Percentiles rank a stretch among this genome's conserved stretches.
Conservation (phyloP, 2,797 vertebrate genomes). For the Lagodon rhomboides region DNA sequence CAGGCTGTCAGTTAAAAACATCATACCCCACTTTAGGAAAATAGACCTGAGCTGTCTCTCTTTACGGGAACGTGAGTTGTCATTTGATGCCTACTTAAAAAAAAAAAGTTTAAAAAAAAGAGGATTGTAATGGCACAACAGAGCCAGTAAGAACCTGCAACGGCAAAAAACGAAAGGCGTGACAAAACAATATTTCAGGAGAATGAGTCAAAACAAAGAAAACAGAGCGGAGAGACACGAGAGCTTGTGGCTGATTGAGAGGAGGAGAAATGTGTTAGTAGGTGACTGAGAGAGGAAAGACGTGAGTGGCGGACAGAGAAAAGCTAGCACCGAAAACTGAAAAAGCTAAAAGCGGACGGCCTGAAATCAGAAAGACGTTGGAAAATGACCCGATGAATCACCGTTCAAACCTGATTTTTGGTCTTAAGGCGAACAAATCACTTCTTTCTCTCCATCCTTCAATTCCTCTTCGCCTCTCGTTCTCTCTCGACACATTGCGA, state of each 20-base stretch:
- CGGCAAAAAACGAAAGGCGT: slow-evolving; percentile 16
- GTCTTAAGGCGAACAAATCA: not conserved
- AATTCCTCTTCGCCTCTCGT: not conserved
- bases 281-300: slow-evolving; percentile 5
- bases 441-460: not conserved
- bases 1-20: slow-evolving; percentile 34
- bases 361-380: not conserved
- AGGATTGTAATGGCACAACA: slow-evolving; percentile 31
- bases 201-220: slow-evolving; percentile 37
- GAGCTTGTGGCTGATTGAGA: not conserved
- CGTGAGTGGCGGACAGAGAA: not conserved
- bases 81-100: slow-evolving; percentile 40
- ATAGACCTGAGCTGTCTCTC: slow-evolving; percentile 29
- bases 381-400: not conserved
- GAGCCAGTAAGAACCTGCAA: slow-evolving; percentile 24
- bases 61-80: slow-evolving; percentile 49
- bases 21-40: slow-evolving; percentile 17
- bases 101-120: slow-evolving; percentile 3
- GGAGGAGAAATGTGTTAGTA: not conserved
- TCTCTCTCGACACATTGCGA: slow-evolving; percentile 6
- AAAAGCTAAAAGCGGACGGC: not conserved
- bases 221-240: slow-evolving; percentile 4
- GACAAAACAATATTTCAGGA: slow-evolving; percentile 22
- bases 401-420: not conserved
- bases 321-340: not conserved